Base-by-base conservation (phyloP, 2,113 vertebrate genomes). In the Clarias magur region DNA sequence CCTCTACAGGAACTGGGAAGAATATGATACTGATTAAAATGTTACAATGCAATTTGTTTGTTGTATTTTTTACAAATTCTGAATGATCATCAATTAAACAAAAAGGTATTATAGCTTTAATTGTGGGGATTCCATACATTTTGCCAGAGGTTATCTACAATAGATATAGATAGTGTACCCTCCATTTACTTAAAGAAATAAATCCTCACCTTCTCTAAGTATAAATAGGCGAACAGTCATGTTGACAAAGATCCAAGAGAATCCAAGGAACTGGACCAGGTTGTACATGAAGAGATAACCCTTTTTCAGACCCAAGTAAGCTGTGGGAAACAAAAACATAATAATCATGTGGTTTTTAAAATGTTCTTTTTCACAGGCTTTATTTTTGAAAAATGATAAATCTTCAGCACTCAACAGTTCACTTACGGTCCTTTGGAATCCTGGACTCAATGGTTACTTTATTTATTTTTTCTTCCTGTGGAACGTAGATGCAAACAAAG, bases 161-260 rank as follows among this genome's bases (percentile, higher is more conserved):
- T 54, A 56, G 54, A 13, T 27, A 54, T 30, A 38, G 2, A 27
- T 34, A 19, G 42, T 23, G 76, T 27, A 17, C 11, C 42, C 62
- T 73, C 30, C 34, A 5, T n/a, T 21, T 17, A 16, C 4, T 60
- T 57, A 34, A 56, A 60, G 6, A 85, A 73, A 57, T 25, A 2
- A 79, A 42, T 38, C 56, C 96, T 96, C 92, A 95, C 98, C 98
- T 97, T 96, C 94, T 82, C 96, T 96, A 30, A 99, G 94, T 86
- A 98, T 97, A 86, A 97, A 96, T 65, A 99, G 95, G 11, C 98
- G 96, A 82, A 99, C 96, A 0, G 97, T 98, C 97, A 99, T 96
- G 93, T 98, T 99, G 91, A 97, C 94, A 90, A 99, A 99, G 91
- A 99, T 96, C 98, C 98, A 99, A 7, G 98, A 99, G 93, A 97